Evolutionary conservation across 2,113 vertebrate species (phyloP).

Genomic region (Rhinolophus sinicus): DNA sequence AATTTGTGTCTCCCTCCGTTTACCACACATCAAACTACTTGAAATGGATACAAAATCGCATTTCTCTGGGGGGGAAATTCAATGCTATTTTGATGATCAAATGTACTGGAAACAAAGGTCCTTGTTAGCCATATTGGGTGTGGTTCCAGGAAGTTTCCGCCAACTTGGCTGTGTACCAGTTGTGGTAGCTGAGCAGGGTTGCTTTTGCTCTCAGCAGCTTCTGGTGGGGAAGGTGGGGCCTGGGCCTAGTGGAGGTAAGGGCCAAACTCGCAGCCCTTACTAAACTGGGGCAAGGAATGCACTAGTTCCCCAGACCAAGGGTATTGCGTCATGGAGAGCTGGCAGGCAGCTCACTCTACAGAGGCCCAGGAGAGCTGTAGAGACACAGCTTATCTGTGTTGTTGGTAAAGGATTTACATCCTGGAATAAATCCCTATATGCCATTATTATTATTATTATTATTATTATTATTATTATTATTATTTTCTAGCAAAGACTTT

Average conservation of each 20-base stretch:
- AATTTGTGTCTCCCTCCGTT: slow-evolving; percentile 65
- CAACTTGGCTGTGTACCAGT: not conserved
- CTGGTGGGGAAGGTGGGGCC: not conserved
- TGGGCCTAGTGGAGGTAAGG: not conserved
- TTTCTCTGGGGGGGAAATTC: slow-evolving; percentile 33
- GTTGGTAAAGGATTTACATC: not conserved
- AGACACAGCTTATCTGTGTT: not conserved
- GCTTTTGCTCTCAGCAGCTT: not conserved
- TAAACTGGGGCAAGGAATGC: not conserved
- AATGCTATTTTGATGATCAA: slow-evolving; percentile 56
- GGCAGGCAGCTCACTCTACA: not conserved
- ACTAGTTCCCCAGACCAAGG: not conserved
- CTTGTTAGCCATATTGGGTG: slow-evolving; percentile 12
- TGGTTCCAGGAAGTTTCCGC: not conserved
- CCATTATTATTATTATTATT: not conserved
- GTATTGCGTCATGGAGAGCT: not conserved
- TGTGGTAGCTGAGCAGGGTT: not conserved
- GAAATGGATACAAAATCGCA: slow-evolving; percentile 55
- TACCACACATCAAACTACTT: slow-evolving; percentile 65
- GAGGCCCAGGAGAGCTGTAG: not conserved
- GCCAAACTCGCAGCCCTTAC: not conserved
- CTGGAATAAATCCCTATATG: not conserved
- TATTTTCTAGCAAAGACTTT: not conserved
- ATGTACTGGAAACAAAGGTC: slow-evolving; percentile 49
- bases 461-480: not conserved